These are phyloP conservation scores for Enteromius trimaculatus DNA, from an alignment of 2,797 vertebrate genomes.

Conservation along the genomic window DNA sequence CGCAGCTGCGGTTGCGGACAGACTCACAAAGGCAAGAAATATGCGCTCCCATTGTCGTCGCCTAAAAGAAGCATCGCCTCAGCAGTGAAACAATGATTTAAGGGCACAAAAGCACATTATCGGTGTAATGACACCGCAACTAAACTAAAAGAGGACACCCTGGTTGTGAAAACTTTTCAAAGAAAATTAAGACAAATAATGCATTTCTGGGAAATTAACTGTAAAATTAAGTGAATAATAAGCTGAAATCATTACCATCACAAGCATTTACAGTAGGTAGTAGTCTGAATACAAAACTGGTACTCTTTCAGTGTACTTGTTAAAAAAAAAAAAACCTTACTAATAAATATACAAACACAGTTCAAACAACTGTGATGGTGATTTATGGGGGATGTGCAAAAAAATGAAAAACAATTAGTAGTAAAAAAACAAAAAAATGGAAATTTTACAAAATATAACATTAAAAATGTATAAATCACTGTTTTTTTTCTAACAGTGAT, in stretches of 20 bases:
- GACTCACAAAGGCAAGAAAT: conserved; percentile 25
- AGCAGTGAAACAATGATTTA: not conserved
- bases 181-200: not conserved
- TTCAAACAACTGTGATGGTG: conserved; percentile 75
- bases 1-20: not conserved
- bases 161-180: not conserved
- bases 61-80: not conserved
- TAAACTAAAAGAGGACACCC: not conserved
- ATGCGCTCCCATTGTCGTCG: not conserved
- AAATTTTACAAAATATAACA: not conserved
- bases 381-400: conserved; percentile 68
- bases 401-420: no score
- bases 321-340: not conserved
- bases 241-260: not conserved
- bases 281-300: not conserved
- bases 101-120: conserved; percentile 33
- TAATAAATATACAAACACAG: not conserved
- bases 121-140: not conserved
- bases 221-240: not conserved
- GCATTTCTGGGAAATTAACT: not conserved
- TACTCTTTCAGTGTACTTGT: not conserved
- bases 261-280: not conserved
- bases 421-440: not conserved
- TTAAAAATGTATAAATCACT: not conserved
- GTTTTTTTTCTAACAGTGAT: not conserved